Base-by-base conservation (phyloP, 2,888 invertebrate genomes). In the Pristionchus entomophagus region DNA sequence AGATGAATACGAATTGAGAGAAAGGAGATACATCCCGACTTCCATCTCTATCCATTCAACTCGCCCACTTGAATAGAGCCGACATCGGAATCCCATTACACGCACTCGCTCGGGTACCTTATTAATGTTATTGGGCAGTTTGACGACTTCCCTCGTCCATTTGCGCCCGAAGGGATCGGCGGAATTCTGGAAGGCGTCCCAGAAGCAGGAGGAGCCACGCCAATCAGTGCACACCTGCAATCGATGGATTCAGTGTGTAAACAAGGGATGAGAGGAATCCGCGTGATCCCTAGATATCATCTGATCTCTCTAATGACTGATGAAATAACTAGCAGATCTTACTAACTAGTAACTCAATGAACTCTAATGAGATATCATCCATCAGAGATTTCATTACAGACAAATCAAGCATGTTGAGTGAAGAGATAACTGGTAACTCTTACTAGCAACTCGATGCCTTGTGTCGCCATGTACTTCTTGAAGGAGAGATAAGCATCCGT, bases 101-200 rank as follows among this genome's bases (percentile, higher is more conserved):
- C 45, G 45, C 8, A 6, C 1, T n/a, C 73, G 35, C 22, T 29
- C 19, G 1, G 12, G 14, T 22, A 86, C 85, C 82, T 88, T 90
- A 62, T 89, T 89, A 81, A 90, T 53, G 45, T 88, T 82, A 32
- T 85, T 82, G 5, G 91, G 91, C 14, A 91, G 65, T 19, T 88
- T 83, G 2, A 89, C 89, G 22, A 89, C 87, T 86, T 91, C 91
- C 14, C 87, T 88, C 12, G 89, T 90, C 90, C 90, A 90, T n/a
- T 87, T 87, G 45, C 88, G 59, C 0, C 49, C 87, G 59, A 90
- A 90, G 0, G 89, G 89, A 56, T 89, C 88, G 0, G 82, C 85
- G 59, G 88, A 89, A 65, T 90, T 87, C 53, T 88, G 88, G 85
- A 88, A 88, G 17, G 88, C 88, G 69, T 89, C 89, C 90, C 90